These are phyloP conservation scores for Diceros bicornis DNA, from an alignment of 2,797 vertebrate genomes.

Conservation along the genomic window DNA sequence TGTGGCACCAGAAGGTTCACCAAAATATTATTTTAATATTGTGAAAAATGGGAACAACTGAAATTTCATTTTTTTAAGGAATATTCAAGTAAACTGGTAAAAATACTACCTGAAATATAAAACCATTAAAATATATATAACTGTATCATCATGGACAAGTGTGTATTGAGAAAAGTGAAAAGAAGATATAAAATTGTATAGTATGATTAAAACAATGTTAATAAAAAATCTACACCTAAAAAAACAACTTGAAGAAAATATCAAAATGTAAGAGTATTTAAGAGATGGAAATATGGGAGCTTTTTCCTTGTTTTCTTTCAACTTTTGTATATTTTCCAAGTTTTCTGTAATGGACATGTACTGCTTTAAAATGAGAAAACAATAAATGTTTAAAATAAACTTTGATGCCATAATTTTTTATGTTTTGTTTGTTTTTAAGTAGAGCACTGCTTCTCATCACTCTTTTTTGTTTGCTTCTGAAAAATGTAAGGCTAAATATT, in stretches of 20 bases:
- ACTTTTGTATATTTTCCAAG: neutral
- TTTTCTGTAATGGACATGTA: neutral
- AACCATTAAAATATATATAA: neutral
- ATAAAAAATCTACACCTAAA: neutral
- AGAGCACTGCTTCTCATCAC: neutral
- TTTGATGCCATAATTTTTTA: neutral
- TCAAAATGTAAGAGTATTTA: neutral
- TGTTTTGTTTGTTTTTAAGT: neutral
- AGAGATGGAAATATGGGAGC: neutral
- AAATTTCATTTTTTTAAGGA: constrained; percentile 12
- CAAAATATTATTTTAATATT: constrained; percentile 13
- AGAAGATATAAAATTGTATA: neutral
- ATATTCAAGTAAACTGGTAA: neutral
- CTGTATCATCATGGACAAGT: neutral
- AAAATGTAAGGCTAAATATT: neutral
- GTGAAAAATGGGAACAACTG: neutral
- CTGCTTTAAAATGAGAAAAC: neutral
- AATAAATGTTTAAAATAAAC: neutral
- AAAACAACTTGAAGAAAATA: constrained; percentile 8
- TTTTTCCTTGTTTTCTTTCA: neutral
- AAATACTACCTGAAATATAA: constrained; percentile 20
- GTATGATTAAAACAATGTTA: neutral
- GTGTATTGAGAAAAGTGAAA: neutral
- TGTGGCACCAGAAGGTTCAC: neutral
- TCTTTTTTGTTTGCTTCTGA: neutral